phyloP scores from a whole-genome alignment of 2,888 invertebrate species.

The Apodemia duryi region DNA sequence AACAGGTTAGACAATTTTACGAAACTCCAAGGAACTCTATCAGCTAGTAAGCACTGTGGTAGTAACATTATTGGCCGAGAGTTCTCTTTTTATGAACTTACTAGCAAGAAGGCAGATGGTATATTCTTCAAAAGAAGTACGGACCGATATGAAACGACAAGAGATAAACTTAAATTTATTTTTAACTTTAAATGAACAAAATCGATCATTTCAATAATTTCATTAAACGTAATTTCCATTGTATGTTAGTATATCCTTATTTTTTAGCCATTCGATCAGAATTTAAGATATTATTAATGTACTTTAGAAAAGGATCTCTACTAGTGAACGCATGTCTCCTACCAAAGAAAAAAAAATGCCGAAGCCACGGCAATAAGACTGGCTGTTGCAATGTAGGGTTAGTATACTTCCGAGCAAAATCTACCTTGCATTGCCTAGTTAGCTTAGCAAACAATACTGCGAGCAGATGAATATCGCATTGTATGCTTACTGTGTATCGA shows the following conservation, averaged over 20 bases:
- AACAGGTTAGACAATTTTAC: no score
- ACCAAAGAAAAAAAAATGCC: slow-evolving; percentile 11
- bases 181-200: no score
- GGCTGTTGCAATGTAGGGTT: slow-evolving; percentile 11
- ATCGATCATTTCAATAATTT: no score
- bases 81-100: no score
- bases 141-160: no score
- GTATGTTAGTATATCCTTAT: background rate
- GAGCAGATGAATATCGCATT: background rate
- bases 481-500: background rate
- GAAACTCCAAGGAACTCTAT: no score
- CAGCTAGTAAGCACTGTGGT: no score
- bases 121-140: no score
- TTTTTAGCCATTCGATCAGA: background rate
- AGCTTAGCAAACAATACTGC: background rate
- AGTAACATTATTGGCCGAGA: no score
- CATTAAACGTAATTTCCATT: no score
- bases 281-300: slow-evolving; percentile 8
- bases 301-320: slow-evolving; percentile 9
- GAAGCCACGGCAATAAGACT: slow-evolving; percentile 1
- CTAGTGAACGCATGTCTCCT: slow-evolving; percentile 12
- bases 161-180: no score
- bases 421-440: slow-evolving; percentile 2
- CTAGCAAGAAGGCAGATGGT: no score
- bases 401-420: slow-evolving; percentile 8